Evolutionary conservation across 92 coral and sea anemone species (phyloP).

Genomic region (Bergia puertoricense): DNA sequence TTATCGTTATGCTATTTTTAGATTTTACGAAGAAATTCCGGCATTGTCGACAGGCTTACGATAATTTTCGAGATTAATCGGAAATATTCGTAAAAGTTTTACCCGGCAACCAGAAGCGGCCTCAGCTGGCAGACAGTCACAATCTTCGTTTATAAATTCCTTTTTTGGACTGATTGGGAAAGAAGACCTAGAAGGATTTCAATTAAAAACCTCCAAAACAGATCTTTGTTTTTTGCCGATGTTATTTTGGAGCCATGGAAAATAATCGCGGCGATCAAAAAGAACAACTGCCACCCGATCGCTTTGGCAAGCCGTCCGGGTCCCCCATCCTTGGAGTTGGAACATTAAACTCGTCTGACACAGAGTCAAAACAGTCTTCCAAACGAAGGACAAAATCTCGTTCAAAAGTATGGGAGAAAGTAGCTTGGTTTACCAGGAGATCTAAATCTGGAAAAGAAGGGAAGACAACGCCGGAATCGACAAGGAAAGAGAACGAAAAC

Average conservation of each 20-base stretch:
- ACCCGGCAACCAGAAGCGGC: not conserved
- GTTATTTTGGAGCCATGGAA: not conserved
- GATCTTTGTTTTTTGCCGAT: not conserved
- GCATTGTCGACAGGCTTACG: not conserved
- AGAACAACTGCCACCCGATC: not conserved
- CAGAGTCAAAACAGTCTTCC: conserved; percentile 38
- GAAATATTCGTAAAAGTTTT: not conserved
- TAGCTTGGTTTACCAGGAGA: conserved; percentile 88
- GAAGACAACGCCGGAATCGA: conserved; percentile 40
- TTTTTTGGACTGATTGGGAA: not conserved
- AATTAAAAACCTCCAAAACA: not conserved
- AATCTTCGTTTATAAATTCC: no score
- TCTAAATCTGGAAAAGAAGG: conserved; percentile 69
- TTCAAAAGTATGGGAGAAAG: conserved; percentile 94
- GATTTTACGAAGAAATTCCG: conserved; percentile 58
- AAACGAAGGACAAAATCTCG: conserved; percentile 74
- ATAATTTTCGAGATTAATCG: conserved; percentile 1
- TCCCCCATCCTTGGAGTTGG: not conserved
- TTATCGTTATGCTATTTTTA: conserved; percentile 77
- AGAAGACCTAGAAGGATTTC: not conserved
- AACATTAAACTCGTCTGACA: not conserved
- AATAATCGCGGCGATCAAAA: not conserved
- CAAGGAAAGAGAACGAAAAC: conserved; percentile 41
- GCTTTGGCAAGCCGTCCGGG: not conserved
- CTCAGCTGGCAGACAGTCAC: not conserved